Evolutionary conservation across 2,888 invertebrate genomes (phyloP).

Genomic region (Augiades crinisus): DNA sequence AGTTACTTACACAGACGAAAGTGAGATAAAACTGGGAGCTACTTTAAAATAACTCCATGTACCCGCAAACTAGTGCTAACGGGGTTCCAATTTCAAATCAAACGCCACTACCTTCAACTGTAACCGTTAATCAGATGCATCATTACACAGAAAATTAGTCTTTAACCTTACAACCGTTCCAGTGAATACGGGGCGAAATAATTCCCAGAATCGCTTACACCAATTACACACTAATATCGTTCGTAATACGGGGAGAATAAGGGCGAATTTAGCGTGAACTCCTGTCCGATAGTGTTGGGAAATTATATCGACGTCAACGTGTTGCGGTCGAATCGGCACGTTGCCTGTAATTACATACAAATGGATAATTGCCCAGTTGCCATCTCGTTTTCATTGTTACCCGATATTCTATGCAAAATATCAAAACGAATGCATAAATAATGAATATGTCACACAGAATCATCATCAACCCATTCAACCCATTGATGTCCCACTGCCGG

Average conservation of each 20-base stretch:
- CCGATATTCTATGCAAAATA: constrained; percentile 30
- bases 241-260: neutral
- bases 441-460: no score
- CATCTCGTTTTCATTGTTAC: constrained; percentile 41
- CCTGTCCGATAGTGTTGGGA: constrained; percentile 12
- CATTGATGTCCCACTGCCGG: no score
- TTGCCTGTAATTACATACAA: constrained; percentile 45
- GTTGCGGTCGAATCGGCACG: constrained; percentile 40
- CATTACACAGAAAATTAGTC: constrained; percentile 16
- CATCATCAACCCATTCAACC: no score
- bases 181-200: constrained; percentile 13
- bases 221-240: neutral
- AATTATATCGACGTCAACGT: constrained; percentile 32
- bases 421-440: constrained; percentile 28
- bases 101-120: constrained; percentile 10
- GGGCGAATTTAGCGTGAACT: neutral
- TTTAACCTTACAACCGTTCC: constrained; percentile 2
- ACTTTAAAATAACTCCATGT: neutral
- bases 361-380: constrained; percentile 42
- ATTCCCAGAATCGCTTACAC: neutral
- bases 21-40: no score
- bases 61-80: constrained; percentile 5
- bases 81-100: constrained; percentile 7
- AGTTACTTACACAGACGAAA: no score
- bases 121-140: constrained; percentile 15